These are phyloP conservation scores for Pterocles burchelli DNA, from an alignment of 2,113 vertebrate species.

Conservation along the genomic window DNA sequence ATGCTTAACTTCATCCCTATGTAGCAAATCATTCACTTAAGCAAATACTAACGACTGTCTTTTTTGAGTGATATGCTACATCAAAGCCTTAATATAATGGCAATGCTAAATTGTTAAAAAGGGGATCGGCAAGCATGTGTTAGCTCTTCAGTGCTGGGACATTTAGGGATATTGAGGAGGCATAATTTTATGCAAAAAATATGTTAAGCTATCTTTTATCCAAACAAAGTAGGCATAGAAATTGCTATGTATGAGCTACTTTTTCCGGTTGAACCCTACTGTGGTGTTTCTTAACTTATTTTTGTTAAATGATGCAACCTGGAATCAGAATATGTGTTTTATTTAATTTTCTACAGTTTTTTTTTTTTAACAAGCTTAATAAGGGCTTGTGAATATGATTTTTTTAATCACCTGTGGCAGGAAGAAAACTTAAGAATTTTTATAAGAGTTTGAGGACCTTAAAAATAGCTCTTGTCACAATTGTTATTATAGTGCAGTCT, in stretches of 20 bases:
- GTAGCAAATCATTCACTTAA: background rate
- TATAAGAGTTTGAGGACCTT: background rate
- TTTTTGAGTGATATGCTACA: background rate
- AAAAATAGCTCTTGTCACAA: background rate
- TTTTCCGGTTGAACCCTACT: background rate
- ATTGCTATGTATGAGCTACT: background rate
- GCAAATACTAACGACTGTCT: background rate
- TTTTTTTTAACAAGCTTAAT: background rate
- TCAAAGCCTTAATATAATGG: background rate
- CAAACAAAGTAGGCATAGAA: background rate
- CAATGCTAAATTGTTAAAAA: background rate
- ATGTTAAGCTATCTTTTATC: background rate
- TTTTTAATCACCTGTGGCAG: background rate
- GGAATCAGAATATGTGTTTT: background rate
- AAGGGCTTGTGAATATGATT: background rate
- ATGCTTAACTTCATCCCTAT: background rate
- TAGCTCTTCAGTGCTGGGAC: background rate
- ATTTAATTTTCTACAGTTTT: background rate
- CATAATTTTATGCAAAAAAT: background rate
- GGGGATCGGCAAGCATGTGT: background rate
- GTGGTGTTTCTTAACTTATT: background rate
- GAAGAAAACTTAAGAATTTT: background rate
- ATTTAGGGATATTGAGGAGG: background rate
- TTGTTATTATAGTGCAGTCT: background rate
- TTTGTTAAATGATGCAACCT: background rate